Evolutionary conservation across 2,113 vertebrate genomes (phyloP).

Genomic region (Todiramphus saurophagus): DNA sequence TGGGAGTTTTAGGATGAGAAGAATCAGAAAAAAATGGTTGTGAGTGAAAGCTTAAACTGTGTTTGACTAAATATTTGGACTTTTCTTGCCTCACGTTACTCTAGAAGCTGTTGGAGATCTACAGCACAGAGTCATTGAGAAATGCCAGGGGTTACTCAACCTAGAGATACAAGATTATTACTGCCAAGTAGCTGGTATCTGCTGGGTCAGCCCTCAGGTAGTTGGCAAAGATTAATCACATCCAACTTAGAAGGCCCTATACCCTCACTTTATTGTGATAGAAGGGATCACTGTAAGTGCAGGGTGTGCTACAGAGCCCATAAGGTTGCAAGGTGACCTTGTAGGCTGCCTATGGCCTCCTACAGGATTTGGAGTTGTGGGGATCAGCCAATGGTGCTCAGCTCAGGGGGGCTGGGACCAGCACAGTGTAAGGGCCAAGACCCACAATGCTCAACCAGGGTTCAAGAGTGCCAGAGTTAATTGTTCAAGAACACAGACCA

Average conservation of each 20-base stretch:
- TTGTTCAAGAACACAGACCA: background rate
- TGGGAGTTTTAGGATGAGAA: background rate
- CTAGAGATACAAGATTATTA: background rate
- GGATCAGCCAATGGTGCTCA: background rate
- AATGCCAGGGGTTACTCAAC: background rate
- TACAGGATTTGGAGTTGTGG: background rate
- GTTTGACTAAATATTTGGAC: background rate
- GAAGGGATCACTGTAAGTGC: background rate
- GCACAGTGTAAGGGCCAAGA: background rate
- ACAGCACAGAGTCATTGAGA: background rate
- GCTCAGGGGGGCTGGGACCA: background rate
- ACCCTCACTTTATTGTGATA: fast-evolving
- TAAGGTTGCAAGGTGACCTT: fast-evolving
- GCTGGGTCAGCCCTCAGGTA: background rate
- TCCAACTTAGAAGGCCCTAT: background rate
- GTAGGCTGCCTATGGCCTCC: background rate
- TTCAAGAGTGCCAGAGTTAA: background rate
- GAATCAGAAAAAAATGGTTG: background rate
- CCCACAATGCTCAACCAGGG: background rate
- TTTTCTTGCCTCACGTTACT: background rate
- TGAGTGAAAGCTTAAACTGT: background rate
- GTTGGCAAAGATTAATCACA: background rate
- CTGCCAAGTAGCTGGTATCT: background rate
- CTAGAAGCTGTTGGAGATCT: background rate
- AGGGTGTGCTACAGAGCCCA: background rate